These are phyloP conservation scores for Alviniconcha strummeri DNA, from an alignment of 2,888 invertebrate species.

Conservation along the genomic window DNA sequence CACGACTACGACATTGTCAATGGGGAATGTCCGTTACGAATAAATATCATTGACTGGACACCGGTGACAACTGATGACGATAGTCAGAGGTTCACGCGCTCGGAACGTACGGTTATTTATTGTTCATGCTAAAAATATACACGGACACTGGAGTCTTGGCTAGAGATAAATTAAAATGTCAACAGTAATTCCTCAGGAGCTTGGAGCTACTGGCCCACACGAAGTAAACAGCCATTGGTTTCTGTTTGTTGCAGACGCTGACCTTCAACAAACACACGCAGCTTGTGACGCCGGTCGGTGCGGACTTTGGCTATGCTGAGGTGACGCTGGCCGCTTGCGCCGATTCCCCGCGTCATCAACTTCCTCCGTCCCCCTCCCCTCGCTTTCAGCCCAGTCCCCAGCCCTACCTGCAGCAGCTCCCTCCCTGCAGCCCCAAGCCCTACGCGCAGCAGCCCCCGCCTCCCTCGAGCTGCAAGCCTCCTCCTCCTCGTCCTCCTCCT, in stretches of 20 bases:
- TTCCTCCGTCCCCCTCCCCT: not conserved
- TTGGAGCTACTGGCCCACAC: no score
- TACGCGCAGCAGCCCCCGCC: no score
- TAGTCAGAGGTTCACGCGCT: no score
- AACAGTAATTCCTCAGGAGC: no score
- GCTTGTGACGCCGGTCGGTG: not conserved
- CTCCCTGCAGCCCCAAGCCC: not conserved
- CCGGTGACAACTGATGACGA: no score
- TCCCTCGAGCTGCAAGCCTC: not conserved
- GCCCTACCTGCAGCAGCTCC: not conserved
- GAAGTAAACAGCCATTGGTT: no score
- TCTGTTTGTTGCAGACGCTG: conserved; percentile 8
- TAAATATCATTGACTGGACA: no score
- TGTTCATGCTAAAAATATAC: not conserved
- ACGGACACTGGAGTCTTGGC: not conserved
- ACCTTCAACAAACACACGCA: conserved; percentile 3
- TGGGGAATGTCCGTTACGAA: no score
- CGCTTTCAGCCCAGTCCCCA: conserved; percentile 6
- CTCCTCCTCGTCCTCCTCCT: not conserved
- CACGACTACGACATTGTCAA: no score
- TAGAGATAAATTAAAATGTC: not conserved
- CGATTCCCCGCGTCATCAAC: not conserved
- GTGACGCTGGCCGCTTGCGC: not conserved
- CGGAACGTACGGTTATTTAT: not conserved
- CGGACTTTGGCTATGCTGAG: conserved; percentile 22